Conservation (phyloP, 2,888 invertebrate species). For the Stenodema calcarata region DNA sequence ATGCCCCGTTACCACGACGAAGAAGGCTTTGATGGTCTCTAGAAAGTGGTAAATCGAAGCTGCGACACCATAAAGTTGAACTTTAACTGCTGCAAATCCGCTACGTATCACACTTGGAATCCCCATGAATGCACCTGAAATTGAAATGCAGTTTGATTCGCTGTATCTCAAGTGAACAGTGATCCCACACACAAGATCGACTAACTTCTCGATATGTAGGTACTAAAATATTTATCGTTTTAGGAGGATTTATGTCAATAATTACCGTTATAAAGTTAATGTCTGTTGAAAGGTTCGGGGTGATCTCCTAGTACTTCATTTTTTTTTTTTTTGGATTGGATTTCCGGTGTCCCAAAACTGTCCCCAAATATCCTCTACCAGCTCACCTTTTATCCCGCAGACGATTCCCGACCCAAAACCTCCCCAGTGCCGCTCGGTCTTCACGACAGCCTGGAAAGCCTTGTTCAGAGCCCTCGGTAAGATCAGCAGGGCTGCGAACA, state of each 20-base stretch:
- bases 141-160: not conserved
- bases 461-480: not conserved
- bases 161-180: no score
- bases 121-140: slow-evolving; percentile 8
- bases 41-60: slow-evolving; percentile 8
- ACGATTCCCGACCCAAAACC: not conserved
- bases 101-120: slow-evolving; percentile 28
- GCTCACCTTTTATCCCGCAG: not conserved
- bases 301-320: no score
- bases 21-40: slow-evolving; percentile 17
- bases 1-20: not conserved
- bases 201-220: no score
- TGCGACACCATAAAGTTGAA: not conserved
- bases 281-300: no score
- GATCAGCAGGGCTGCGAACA: slow-evolving; percentile 10
- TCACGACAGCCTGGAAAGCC: not conserved
- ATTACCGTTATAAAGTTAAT: no score
- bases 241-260: no score
- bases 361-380: no score
- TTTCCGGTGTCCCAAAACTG: no score
- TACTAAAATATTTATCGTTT: no score
- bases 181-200: no score
- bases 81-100: not conserved
- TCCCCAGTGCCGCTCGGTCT: not conserved
- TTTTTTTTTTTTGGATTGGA: no score